Conservation (phyloP, 1,140 invertebrate genomes). For the Ectropis grisescens region DNA sequence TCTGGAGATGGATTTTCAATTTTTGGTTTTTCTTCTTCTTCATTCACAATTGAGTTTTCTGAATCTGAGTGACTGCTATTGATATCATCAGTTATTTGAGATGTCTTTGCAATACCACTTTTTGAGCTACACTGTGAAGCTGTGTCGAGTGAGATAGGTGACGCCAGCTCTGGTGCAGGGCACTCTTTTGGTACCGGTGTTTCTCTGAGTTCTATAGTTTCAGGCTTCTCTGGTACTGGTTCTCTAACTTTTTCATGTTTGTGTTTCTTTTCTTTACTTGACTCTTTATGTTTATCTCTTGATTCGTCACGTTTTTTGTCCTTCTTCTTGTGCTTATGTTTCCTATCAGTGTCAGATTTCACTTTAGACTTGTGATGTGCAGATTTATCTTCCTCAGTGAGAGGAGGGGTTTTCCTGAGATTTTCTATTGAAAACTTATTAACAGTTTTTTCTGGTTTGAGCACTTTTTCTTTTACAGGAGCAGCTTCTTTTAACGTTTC, state of each 20-base stretch:
- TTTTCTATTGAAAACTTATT: slow-evolving; percentile 67
- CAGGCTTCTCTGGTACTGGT: slow-evolving; percentile 49
- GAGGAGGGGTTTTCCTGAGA: slow-evolving; percentile 50
- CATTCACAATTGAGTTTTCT: slow-evolving; percentile 46
- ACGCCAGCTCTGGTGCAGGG: slow-evolving; percentile 42
- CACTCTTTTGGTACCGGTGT: slow-evolving; percentile 53
- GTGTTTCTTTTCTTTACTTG: slow-evolving; percentile 71
- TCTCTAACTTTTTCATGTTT: slow-evolving; percentile 72
- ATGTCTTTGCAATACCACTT: slow-evolving; percentile 46
- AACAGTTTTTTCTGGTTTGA: slow-evolving; percentile 46
- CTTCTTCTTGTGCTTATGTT: slow-evolving; percentile 70
- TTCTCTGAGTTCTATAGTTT: slow-evolving; percentile 46
- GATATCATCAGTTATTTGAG: slow-evolving; percentile 35
- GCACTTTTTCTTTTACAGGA: slow-evolving; percentile 53
- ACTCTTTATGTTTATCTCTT: slow-evolving; percentile 70
- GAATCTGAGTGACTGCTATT: slow-evolving; percentile 61
- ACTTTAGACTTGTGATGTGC: slow-evolving; percentile 62
- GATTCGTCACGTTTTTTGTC: slow-evolving; percentile 68
- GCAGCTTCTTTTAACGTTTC: slow-evolving; percentile 45
- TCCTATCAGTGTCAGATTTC: slow-evolving; percentile 58
- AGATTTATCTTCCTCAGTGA: slow-evolving; percentile 38
- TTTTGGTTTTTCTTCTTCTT: slow-evolving; percentile 53
- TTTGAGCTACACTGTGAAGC: slow-evolving; percentile 68
- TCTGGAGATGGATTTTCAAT: slow-evolving; percentile 48
- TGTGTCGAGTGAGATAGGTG: slow-evolving; percentile 64